Evolutionary conservation across 2,113 vertebrate genomes (phyloP).

Genomic region (Callipepla squamata): DNA sequence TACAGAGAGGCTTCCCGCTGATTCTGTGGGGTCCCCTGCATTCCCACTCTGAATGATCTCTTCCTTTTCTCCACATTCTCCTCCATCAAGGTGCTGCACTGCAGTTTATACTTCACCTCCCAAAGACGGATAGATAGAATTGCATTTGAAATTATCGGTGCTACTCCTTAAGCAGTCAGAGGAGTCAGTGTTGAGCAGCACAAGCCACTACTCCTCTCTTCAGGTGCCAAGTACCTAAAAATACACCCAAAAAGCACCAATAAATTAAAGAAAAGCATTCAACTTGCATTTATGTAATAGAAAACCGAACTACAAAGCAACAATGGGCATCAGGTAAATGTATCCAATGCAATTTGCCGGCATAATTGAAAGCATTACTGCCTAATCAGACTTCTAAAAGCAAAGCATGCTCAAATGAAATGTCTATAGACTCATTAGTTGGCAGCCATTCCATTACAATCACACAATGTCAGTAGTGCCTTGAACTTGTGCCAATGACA

Average conservation of each 20-base stretch:
- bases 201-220: constrained; percentile 37
- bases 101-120: background rate
- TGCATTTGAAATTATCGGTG: background rate
- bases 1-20: background rate
- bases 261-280: constrained; percentile 77
- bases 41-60: background rate
- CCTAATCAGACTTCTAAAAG: constrained; percentile 86
- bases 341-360: constrained; percentile 79
- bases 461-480: constrained; percentile 82
- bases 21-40: background rate
- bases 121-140: background rate
- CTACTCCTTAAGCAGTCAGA: constrained; percentile 47
- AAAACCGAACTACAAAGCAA: constrained; percentile 78
- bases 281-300: constrained; percentile 76
- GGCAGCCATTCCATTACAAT: constrained; percentile 85
- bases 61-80: background rate
- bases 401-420: constrained; percentile 82
- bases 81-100: background rate
- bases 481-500: constrained; percentile 85
- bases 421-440: constrained; percentile 84
- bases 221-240: constrained; percentile 66
- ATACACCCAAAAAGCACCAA: constrained; percentile 69
- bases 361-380: constrained; percentile 86
- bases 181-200: constrained; percentile 76
- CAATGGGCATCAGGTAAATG: constrained; percentile 80